Conservation (phyloP, 2,888 invertebrate species). For the Himalopsyche kuldschensis region DNA sequence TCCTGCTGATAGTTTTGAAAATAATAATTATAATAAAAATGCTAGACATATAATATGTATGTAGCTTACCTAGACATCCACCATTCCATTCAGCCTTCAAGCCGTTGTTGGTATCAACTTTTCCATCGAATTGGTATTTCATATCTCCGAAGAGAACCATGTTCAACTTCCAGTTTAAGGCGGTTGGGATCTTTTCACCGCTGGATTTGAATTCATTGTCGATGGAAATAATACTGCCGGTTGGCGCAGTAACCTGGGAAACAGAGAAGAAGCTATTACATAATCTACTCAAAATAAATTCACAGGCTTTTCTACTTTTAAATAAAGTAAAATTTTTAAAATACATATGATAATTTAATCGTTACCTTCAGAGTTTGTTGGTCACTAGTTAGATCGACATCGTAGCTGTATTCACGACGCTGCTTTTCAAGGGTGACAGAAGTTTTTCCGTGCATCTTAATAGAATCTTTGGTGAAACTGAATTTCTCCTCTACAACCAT, state of each 20-base stretch:
- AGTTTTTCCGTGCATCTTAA: conserved; percentile 45
- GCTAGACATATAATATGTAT: no score
- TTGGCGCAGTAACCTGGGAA: neutral
- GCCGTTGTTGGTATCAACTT: neutral
- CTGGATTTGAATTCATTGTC: neutral
- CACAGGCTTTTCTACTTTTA: no score
- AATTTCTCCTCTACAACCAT: conserved; percentile 45
- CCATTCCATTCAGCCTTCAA: neutral
- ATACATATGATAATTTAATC: no score
- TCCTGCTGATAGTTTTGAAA: no score
- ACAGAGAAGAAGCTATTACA: neutral
- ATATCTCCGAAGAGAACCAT: neutral
- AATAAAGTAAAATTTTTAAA: no score
- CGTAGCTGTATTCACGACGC: conserved; percentile 38
- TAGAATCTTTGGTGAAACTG: conserved; percentile 43
- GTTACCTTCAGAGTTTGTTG: conserved; percentile 11
- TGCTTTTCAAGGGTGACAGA: conserved; percentile 47
- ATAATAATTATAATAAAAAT: no score
- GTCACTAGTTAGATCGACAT: neutral
- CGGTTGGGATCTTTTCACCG: neutral
- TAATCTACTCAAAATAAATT: neutral
- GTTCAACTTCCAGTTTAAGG: neutral
- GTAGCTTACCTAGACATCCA: neutral
- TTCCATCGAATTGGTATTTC: neutral
- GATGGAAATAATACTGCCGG: neutral